These are phyloP conservation scores for Calvadosia cruxmelitensis DNA, from an alignment of 30 jellyfish, hydroid and myxozoan species.

Conservation along the genomic window DNA sequence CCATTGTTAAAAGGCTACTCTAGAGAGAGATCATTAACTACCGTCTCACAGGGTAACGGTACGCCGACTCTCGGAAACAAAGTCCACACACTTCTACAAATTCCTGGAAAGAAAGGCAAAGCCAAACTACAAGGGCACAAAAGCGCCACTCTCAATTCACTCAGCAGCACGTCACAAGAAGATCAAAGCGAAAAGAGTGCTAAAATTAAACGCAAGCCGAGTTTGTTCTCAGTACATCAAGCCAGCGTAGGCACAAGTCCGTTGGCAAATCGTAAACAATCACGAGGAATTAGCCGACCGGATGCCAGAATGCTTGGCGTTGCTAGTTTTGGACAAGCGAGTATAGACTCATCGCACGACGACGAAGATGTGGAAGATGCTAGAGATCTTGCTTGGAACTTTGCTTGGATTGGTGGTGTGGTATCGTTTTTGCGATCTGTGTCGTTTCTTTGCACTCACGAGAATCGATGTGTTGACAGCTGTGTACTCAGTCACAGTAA, in stretches of 20 bases:
- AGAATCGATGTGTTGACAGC: neutral
- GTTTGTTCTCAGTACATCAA: neutral
- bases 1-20: neutral
- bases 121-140: neutral
- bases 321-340: neutral
- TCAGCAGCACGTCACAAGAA: neutral
- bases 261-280: neutral
- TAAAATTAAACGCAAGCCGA: neutral
- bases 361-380: slow-evolving; percentile 55
- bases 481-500: neutral
- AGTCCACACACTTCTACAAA: neutral
- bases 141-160: neutral
- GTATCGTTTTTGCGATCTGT: neutral
- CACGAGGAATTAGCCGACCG: neutral
- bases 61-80: neutral
- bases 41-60: neutral
- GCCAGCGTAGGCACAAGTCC: neutral
- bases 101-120: neutral
- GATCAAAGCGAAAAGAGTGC: neutral
- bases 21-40: neutral
- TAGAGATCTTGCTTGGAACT: slow-evolving; percentile 61
- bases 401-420: slow-evolving; percentile 12
- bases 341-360: slow-evolving; percentile 8
- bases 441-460: neutral
- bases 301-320: neutral